A percentile compares a stretch with the other conserved stretches of the same genome.
Conservation (phyloP, 2,888 invertebrate genomes). For the Lycocerus yunnanus region DNA sequence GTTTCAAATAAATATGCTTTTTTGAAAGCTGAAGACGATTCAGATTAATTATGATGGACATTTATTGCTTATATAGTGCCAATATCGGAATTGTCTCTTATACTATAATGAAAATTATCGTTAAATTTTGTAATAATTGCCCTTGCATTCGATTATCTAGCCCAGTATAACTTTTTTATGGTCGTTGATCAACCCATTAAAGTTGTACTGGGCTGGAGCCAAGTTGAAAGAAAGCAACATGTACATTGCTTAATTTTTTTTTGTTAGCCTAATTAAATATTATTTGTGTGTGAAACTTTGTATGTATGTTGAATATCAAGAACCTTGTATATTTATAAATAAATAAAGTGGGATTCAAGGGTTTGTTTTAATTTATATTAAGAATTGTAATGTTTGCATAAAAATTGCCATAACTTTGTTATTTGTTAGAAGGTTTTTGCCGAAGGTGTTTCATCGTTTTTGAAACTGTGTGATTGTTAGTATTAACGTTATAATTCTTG, state of each 20-base stretch:
- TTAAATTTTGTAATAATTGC: constrained; percentile 27
- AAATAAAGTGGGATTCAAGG: constrained; percentile 9
- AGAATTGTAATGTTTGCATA: not conserved
- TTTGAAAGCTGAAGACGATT: constrained; percentile 65
- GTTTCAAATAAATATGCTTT: constrained; percentile 78
- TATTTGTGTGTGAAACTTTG: constrained; percentile 14
- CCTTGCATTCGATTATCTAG: constrained; percentile 26
- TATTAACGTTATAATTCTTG: not conserved
- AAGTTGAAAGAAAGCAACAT: constrained; percentile 2
- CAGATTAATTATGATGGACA: constrained; percentile 31
- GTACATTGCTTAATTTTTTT: constrained; percentile 25
- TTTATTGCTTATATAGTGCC: constrained; percentile 40
- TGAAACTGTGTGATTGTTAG: not conserved
- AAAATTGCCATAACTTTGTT: not conserved
- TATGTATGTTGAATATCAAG: constrained; percentile 23
- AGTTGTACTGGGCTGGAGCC: constrained; percentile 32
- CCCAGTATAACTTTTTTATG: constrained; percentile 28
- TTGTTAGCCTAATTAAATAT: constrained; percentile 10
- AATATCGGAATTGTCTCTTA: constrained; percentile 38
- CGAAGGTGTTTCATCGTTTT: not conserved
- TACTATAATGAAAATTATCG: constrained; percentile 30
- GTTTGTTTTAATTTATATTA: constrained; percentile 1
- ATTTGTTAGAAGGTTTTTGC: not conserved
- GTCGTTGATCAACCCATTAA: constrained; percentile 12
- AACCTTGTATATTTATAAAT: constrained; percentile 28